phyloP scores from a whole-genome alignment of 2,113 vertebrate species.

The Cryptotis parvus region DNA sequence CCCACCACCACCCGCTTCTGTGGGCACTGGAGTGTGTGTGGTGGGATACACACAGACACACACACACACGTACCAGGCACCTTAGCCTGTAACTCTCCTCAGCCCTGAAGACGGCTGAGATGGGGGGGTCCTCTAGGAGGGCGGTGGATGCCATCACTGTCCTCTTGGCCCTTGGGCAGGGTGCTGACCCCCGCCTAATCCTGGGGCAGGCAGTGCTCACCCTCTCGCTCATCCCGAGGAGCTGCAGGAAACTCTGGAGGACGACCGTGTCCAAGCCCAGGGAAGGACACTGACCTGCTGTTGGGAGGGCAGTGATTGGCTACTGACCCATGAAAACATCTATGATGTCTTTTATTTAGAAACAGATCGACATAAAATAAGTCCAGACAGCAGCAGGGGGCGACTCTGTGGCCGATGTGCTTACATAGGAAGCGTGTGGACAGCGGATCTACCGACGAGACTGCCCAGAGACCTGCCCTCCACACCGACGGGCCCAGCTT shows the following conservation, averaged over 20 bases:
- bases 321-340: conserved; percentile 55
- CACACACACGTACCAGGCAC: not conserved
- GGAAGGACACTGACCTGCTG: not conserved
- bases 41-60: no score
- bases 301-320: conserved; percentile 6
- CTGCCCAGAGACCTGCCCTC: conserved; percentile 5
- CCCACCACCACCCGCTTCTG: no score
- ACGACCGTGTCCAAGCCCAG: not conserved
- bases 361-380: conserved; percentile 86
- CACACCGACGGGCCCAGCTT: not conserved
- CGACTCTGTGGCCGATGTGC: conserved; percentile 60
- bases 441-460: not conserved
- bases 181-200: no score
- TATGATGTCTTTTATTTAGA: conserved; percentile 85
- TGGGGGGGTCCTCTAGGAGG: not conserved
- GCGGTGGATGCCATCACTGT: not conserved
- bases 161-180: not conserved
- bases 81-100: not conserved
- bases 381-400: conserved; percentile 82
- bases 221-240: no score
- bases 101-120: fast-evolving
- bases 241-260: not conserved
- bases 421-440: conserved; percentile 72
- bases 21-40: not conserved
- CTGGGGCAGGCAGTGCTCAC: no score